Base-by-base conservation (phyloP, 1,140 invertebrate genomes). In the Drosophila ananassae region DNA sequence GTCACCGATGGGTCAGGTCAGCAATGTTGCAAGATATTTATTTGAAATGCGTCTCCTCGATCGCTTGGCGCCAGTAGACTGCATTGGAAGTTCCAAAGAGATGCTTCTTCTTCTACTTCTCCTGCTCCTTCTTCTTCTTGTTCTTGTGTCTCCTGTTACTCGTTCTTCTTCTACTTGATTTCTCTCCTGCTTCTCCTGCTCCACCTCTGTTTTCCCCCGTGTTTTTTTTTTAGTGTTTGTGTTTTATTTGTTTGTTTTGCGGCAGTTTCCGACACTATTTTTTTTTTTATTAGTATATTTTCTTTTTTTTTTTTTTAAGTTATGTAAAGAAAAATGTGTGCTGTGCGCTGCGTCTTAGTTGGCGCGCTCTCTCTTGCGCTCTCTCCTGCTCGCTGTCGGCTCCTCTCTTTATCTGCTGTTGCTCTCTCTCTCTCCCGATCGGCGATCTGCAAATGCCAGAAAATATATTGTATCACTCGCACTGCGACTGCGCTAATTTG, bases 241-340 rank as follows among this genome's bases (percentile, higher is more conserved):
- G 24, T 72, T 52, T 60, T 46, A 53, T 69, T 68, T 37, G 58
- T 59, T 59, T 62, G 34, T 61, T 61, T 61, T 30, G 46, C 28
- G 46, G 9, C 54, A 37, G 73, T 73, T 74, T 73, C 57, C 53
- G 52, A 66, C 10, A 34, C 10, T 34, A 2, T 34, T 34, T 34
- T 34, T 9, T 32, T 32, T 9, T 32, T 32, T n/a, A n/a, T n/a
- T n/a, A n/a, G n/a, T n/a, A n/a, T 37, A 37, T 10, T 37, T 21
- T 66, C 41, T 32, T 30, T 41, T 48, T 28, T 28, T 28, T 28
- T 41, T 54, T 32, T 28, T 30, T 28, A 50, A 67, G 73, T 76
- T 76, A 76, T 76, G 74, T 76, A 76, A 76, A 76, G 72, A 67
- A 71, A 76, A 68, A 62, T 75, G 73, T 75, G 72, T 67, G 73